Base-by-base conservation (phyloP, 1,140 invertebrate species). In the Dufourea novaeangliae region DNA sequence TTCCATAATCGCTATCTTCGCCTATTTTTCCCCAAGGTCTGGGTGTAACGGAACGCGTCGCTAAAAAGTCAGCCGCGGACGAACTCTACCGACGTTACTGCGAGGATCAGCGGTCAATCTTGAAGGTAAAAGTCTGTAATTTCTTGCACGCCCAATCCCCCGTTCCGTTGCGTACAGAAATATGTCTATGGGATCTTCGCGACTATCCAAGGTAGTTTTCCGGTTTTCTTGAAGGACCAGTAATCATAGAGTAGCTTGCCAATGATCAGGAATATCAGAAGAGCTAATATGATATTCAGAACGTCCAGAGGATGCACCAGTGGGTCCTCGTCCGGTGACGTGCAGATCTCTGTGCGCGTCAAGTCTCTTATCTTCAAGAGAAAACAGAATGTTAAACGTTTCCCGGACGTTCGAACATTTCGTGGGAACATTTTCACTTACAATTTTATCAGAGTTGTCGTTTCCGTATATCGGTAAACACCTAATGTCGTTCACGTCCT, bases 181-280 rank as follows among this genome's bases (percentile, higher is more conserved):
- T 2, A 67, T 39, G 17, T 8, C 25, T 73, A 83, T 11, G 95
- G 95, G 87, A 96, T 94, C 90, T 95, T 96, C 61, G 94, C 93
- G 12, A 95, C 95, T 52, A 97, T 95, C 96, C 96, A 97, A 10
- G 97, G 97, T 63, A 97, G 90, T 85, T 94, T 93, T 12, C 96
- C 96, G 12, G 95, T 96, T 76, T 94, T 95, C 87, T 96, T 97
- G 89, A 96, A 97, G 62, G 93, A 93, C 91, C 96, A 96, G 90
- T 97, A 97, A 90, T 97, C 96, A 83, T 97, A 97, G 1, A 94
- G 90, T 63, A 97, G 94, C 90, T 97, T 96, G 6, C 94, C 94
- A 57, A 97, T 86, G 29, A 97, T 93, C 1, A 96, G 86, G 1
- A 97, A 70, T 80, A 97, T 96, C 17, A 97, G 89, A 10, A 90